These are phyloP conservation scores for Chunga burmeisteri DNA, from an alignment of 2,113 vertebrate species.

Conservation along the genomic window DNA sequence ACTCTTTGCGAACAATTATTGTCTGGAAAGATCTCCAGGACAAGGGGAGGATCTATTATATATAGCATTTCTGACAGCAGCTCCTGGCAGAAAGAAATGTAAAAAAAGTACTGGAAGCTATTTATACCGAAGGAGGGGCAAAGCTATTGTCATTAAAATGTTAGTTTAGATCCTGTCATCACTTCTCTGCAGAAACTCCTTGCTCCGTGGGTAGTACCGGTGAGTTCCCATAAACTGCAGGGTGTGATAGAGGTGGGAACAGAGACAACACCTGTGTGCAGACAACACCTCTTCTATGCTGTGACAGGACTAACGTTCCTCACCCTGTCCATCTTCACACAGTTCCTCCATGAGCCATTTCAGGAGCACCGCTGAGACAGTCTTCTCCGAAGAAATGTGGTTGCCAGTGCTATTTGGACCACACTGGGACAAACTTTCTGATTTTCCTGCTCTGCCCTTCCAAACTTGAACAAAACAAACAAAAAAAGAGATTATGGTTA, in stretches of 20 bases:
- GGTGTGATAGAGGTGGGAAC: neutral
- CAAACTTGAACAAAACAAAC: neutral
- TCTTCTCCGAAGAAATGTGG: neutral
- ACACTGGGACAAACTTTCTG: neutral
- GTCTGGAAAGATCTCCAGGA: neutral
- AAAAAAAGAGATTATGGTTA: neutral
- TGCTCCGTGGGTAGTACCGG: neutral
- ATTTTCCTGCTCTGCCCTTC: neutral
- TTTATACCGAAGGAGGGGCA: neutral
- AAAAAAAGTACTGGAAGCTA: neutral
- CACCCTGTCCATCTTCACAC: conserved; percentile 14
- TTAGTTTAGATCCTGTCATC: neutral
- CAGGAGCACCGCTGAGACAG: fast-evolving
- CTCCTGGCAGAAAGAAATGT: neutral
- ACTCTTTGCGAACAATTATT: neutral
- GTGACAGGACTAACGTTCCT: neutral
- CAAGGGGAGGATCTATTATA: neutral
- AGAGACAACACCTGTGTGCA: neutral
- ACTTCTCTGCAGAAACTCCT: neutral
- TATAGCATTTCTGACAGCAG: neutral
- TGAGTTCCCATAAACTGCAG: neutral
- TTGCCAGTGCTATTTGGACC: neutral
- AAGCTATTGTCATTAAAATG: neutral
- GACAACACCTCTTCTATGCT: fast-evolving
- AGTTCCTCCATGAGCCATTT: conserved; percentile 27